Evolutionary conservation across 2,888 invertebrate genomes (phyloP), one percentile per base, ranked within the genome.

Genomic region (Cryptophagus acutangulus): DNA sequence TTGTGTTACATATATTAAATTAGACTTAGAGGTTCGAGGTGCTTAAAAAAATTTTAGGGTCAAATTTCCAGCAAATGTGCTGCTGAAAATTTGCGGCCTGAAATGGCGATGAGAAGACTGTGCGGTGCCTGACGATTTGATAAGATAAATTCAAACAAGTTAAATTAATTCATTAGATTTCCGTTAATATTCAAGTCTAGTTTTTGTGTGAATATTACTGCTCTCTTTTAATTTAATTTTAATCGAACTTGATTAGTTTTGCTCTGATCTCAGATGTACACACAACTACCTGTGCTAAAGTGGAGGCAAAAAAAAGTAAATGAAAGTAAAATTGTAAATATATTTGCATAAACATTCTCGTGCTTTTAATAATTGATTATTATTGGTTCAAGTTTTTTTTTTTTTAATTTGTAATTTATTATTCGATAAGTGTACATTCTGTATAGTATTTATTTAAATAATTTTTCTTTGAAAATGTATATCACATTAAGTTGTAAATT

Each of bases 371-470:
- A 15, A 26, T 40, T 8, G 6, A 9, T 8, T 10, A 6, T 29
- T 29, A 29, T 41, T 40, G 33, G 17, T 26, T 40, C n/a, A 15
- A 36, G 14, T 31, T 24, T 18, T 8, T 26, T 30, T 37, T 17
- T 17, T 20, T 18, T 40, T 30, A 28, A 12, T 18, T 38, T 33
- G 28, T 41, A 37, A 38, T 20, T 31, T 41, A 30, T 37, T 36
- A 51, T 46, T 58, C 52, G 50, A 51, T 56, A 58, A 55, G 63
- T 67, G 66, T 66, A 67, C 64, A 67, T 66, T 66, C 62, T 67
- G 67, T 67, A 67, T 64, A 66, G 66, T 67, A 67, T 66, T 67
- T 66, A 66, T 67, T 67, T 54, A 47, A 45, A 55, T 54, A 46
- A 55, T 52, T 59, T 59, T 3, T 26, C 26, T 13, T n/a, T n/a